phyloP scores from a whole-genome alignment of 1,140 invertebrate genomes.

The Lordiphosa clarofinis region DNA sequence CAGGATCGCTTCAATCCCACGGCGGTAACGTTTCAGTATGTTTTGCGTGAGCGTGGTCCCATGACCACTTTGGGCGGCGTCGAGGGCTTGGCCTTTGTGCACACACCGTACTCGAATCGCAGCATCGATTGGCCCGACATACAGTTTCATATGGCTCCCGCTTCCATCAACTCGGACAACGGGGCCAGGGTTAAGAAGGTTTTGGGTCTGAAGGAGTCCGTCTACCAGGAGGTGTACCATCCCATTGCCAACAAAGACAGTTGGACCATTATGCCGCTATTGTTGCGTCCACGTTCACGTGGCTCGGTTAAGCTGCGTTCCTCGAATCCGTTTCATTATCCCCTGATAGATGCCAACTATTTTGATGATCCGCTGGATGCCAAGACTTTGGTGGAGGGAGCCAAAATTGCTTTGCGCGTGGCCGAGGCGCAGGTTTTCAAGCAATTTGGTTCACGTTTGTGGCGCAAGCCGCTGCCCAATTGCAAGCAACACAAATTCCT shows the following conservation, averaged over 20 bases:
- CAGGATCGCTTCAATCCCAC: slow-evolving; percentile 86
- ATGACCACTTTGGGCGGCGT: slow-evolving; percentile 92
- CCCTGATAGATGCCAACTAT: slow-evolving; percentile 94
- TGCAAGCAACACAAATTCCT: slow-evolving; percentile 87
- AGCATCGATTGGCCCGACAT: slow-evolving; percentile 89
- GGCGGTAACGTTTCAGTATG: slow-evolving; percentile 89
- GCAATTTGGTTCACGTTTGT: slow-evolving; percentile 88
- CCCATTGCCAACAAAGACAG: slow-evolving; percentile 88
- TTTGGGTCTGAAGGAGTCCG: slow-evolving; percentile 89
- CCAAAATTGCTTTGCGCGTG: slow-evolving; percentile 86
- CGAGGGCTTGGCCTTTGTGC: slow-evolving; percentile 91
- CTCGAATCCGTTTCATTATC: slow-evolving; percentile 91
- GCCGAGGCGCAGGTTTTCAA: slow-evolving; percentile 88
- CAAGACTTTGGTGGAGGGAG: slow-evolving; percentile 89
- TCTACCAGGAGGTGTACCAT: slow-evolving; percentile 89
- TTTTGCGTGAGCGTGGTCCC: slow-evolving; percentile 87
- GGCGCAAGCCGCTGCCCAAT: slow-evolving; percentile 87
- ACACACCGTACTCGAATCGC: slow-evolving; percentile 88
- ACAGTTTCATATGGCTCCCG: slow-evolving; percentile 93
- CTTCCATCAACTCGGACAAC: slow-evolving; percentile 89
- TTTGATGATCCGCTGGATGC: slow-evolving; percentile 89
- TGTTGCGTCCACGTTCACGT: slow-evolving; percentile 88
- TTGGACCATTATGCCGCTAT: slow-evolving; percentile 91
- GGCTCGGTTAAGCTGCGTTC: slow-evolving; percentile 88
- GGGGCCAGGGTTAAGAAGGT: slow-evolving; percentile 88